Conservation (phyloP, 64 coral and sea anemone species). For the Actinia tenebrosa region DNA sequence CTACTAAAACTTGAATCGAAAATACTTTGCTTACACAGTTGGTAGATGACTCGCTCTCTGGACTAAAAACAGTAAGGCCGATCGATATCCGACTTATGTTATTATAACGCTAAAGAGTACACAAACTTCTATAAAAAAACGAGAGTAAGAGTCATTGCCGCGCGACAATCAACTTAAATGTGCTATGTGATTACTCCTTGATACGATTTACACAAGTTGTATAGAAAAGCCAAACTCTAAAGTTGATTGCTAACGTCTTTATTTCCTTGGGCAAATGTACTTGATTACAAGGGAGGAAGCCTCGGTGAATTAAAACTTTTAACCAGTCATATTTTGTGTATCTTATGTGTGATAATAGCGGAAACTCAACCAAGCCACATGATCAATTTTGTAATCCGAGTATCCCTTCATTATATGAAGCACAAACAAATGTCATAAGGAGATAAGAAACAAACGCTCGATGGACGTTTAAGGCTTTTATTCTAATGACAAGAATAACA, state of each 20-base stretch:
- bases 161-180: not conserved
- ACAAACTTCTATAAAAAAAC: not conserved
- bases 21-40: conserved; percentile 29
- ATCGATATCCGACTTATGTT: conserved; percentile 43
- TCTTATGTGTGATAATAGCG: conserved; percentile 95
- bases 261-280: conserved; percentile 18
- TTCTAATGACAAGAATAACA: conserved; percentile 14
- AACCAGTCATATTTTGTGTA: conserved; percentile 86
- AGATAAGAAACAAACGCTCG: conserved; percentile 53
- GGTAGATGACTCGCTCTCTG: conserved; percentile 44
- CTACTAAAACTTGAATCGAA: conserved; percentile 64
- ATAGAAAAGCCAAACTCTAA: conserved; percentile 42
- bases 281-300: conserved; percentile 28
- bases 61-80: conserved; percentile 26
- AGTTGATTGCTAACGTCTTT: conserved; percentile 9
- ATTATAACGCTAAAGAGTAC: conserved; percentile 37
- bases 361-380: conserved; percentile 78
- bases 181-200: not conserved
- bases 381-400: conserved; percentile 95
- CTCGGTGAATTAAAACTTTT: conserved; percentile 75
- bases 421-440: conserved; percentile 88
- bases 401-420: conserved; percentile 84
- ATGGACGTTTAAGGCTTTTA: conserved; percentile 16
- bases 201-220: conserved; percentile 3
- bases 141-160: not conserved